Base-by-base conservation (phyloP, 2,888 invertebrate genomes). In the Gerris lacustris region DNA sequence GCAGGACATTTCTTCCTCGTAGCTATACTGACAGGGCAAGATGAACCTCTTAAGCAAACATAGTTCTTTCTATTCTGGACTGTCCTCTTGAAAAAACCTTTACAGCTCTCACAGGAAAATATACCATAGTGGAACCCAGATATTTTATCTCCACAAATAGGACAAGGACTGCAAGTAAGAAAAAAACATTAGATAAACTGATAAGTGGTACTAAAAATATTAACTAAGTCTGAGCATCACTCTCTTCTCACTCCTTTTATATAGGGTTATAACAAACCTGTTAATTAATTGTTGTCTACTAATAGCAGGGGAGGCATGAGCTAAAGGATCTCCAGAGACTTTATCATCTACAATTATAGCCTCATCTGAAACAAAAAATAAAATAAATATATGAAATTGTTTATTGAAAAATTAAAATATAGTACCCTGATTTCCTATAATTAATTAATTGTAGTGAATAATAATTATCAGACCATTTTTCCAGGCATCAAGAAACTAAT, bases 31-130 rank as follows among this genome's bases (percentile, higher is more conserved):
- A 97, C 94, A 44, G 92, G 92, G 81, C 97, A 97, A 76, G 88
- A 89, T 0, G 93, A 93, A 2, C 95, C 94, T 44, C 94, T 84
- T 67, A 92, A 84, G 80, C 97, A 97, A 78, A 94, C 92, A 82
- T 96, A 97, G 80, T 94, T 94, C 83, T 97, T 97, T 76, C 96
- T 88, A 80, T 97, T 97, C 83, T 97, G 97, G n/a, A 97, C 96
- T 31, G 96, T 97, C 73, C 97, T 85, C 82, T 97, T 97, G 84
- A 97, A 97, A 83, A 97, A 97, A 4, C 96, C 96, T 82, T 97
- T 97, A 82, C 97, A 97, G 31, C 94, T 94, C 80, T 97, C 97
- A 82, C 97, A 97, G 11, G 95, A 96, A 83, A 96, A 96, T 77
- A 96, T 96, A 11, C 97, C 97, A 81, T 97, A 97, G 82, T 97